These are phyloP conservation scores for Leucophenga maculata DNA, from an alignment of 2,888 invertebrate species.

Conservation along the genomic window DNA sequence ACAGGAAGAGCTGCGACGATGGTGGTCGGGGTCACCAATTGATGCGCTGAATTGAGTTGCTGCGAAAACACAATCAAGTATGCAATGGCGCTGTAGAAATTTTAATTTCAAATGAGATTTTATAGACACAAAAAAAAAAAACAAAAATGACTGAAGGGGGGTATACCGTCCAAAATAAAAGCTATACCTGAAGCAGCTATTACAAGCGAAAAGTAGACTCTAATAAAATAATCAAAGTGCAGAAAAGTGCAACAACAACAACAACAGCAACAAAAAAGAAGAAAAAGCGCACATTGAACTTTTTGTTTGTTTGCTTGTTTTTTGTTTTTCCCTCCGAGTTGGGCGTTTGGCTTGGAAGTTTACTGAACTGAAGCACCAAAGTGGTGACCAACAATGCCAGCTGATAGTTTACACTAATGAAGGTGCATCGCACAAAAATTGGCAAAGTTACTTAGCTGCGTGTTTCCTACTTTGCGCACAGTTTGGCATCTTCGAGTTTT, in stretches of 20 bases:
- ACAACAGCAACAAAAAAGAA: no score
- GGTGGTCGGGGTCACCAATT: slow-evolving; percentile 45
- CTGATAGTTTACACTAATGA: not conserved
- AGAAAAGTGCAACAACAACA: slow-evolving; percentile 59
- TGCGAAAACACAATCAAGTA: slow-evolving; percentile 58
- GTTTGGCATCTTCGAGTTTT: no score
- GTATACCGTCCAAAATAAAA: slow-evolving; percentile 33
- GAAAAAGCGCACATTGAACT: slow-evolving; percentile 44
- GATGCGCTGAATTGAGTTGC: slow-evolving; percentile 52
- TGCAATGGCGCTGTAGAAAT: slow-evolving; percentile 52
- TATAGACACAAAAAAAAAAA: slow-evolving; percentile 8
- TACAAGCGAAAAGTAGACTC: not conserved
- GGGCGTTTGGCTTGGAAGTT: not conserved
- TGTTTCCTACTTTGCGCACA: not conserved
- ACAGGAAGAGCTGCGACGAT: slow-evolving; percentile 61
- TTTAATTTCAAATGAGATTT: slow-evolving; percentile 61
- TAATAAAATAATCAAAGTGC: slow-evolving; percentile 62
- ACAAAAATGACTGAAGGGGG: not conserved
- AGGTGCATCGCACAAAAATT: slow-evolving; percentile 8
- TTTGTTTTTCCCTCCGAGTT: not conserved
- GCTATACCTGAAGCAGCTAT: not conserved
- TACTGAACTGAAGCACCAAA: not conserved
- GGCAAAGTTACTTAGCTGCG: slow-evolving; percentile 6
- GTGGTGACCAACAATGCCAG: not conserved
- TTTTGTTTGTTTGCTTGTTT: slow-evolving; percentile 4